Evolutionary conservation across 1,140 invertebrate genomes (phyloP).

Genomic region (Heterodera schachtii): DNA sequence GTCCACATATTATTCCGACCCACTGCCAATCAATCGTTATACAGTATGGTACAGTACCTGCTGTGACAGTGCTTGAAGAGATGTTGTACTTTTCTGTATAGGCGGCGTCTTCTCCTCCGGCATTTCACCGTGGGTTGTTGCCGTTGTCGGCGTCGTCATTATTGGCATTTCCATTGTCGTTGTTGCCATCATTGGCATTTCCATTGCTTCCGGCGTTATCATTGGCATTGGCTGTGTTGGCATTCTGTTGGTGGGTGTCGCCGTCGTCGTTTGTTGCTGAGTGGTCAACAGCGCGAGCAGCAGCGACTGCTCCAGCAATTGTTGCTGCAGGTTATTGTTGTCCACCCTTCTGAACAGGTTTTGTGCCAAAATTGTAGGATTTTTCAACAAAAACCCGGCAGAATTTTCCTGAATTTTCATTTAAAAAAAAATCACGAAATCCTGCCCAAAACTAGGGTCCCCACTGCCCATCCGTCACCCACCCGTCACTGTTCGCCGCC

Average conservation of each 20-base stretch:
- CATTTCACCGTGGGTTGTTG: not conserved
- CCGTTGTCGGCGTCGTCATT: not conserved
- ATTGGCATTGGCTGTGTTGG: not conserved
- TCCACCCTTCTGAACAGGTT: not conserved
- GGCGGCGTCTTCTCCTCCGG: conserved; percentile 4
- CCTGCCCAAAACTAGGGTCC: too few relatives aligned
- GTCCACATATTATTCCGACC: too few relatives aligned
- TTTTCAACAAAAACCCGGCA: too few relatives aligned
- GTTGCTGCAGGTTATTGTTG: not conserved
- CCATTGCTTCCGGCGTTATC: not conserved
- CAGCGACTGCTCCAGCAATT: not conserved
- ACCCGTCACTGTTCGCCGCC: too few relatives aligned
- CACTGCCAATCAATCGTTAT: too few relatives aligned
- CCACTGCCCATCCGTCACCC: too few relatives aligned
- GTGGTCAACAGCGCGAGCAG: not conserved
- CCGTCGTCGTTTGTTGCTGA: not conserved
- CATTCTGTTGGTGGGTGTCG: too few relatives aligned
- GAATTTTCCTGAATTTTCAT: too few relatives aligned
- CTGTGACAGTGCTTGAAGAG: conserved; percentile 60
- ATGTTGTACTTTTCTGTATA: conserved; percentile 44
- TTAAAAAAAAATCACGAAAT: too few relatives aligned
- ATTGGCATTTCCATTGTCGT: not conserved
- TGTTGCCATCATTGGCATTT: not conserved
- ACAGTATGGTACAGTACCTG: conserved; percentile 39
- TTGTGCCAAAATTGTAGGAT: not conserved